These are phyloP conservation scores for Camponotus vicinus DNA, from an alignment of 1,140 invertebrate genomes.

Conservation along the genomic window DNA sequence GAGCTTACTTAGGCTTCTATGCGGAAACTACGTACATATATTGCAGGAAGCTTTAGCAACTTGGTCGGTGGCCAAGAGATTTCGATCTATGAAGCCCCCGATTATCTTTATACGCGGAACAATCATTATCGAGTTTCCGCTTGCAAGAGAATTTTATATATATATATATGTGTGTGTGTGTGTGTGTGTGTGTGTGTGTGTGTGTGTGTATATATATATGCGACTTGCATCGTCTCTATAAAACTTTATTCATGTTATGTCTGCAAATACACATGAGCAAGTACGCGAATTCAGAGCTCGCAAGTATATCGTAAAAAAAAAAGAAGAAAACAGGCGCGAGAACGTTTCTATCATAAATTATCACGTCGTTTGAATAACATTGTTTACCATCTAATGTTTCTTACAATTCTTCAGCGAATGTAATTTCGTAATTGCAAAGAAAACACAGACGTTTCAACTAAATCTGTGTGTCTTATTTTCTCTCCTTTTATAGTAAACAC, in stretches of 20 bases:
- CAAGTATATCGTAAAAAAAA: slow-evolving; percentile 18
- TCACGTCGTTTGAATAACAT: slow-evolving; percentile 24
- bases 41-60: slow-evolving; percentile 23
- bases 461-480: not conserved
- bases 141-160: slow-evolving; percentile 30
- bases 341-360: slow-evolving; percentile 56
- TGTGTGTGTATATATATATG: not conserved
- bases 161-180: no score
- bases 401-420: slow-evolving; percentile 28
- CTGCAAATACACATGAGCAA: slow-evolving; percentile 21
- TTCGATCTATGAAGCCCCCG: slow-evolving; percentile 44
- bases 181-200: no score
- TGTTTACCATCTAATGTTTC: slow-evolving; percentile 18
- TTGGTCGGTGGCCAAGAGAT: slow-evolving; percentile 30
- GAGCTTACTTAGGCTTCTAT: slow-evolving; percentile 14
- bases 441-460: not conserved
- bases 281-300: not conserved
- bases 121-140: slow-evolving; percentile 52
- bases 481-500: not conserved
- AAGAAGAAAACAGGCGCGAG: not conserved
- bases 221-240: slow-evolving; percentile 33
- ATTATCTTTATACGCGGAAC: slow-evolving; percentile 40
- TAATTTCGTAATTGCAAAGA: slow-evolving; percentile 21
- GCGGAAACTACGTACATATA: slow-evolving; percentile 12
- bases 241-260: slow-evolving; percentile 44